Evolutionary conservation across 2,888 invertebrate genomes (phyloP), one percentile per base, ranked within the genome.

Genomic region (Drosophila hamatofila): DNA sequence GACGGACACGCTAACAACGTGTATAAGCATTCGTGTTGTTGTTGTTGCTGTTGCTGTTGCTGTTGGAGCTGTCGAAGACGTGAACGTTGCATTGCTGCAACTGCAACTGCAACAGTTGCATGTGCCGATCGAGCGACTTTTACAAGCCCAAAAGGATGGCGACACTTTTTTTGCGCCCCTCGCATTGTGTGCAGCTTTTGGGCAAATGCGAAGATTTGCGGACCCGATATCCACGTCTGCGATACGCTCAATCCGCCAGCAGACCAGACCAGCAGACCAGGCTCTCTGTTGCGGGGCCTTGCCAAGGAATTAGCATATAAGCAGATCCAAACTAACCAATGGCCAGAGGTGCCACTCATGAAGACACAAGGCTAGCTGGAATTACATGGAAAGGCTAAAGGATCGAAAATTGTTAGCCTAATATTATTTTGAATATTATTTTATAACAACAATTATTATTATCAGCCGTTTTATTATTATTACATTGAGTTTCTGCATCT

Each of bases 161-260:
- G 90, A 90, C 82, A 90, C 78, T 80, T 81, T 49, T 84, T 59
- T 73, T 85, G 66, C 74, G 66, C 78, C 86, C 77, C 55, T 87
- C 52, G 67, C 73, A 81, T 83, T 89, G 75, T 84, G 61, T 75
- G 55, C 56, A 75, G 78, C 65, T 65, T 69, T 73, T 71, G 70
- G 65, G 64, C 54, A 56, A 69, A 64, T 44, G 49, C 64, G n/a
- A 42, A 80, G 78, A 77, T 76, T 70, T 52, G 16, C 55, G n/a
- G 18, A 18, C 5, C 1, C 33, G 72, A 76, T 71, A 74, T 27
- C 51, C 27, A 37, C 30, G 60, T 58, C 57, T 49, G 57, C 44
- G 68, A 85, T 87, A 82, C 78, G 78, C 80, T 79, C 80, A 80
- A 67, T 82, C 77, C 78, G 54, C 51, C 30, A 27, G 48, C 48